Base-by-base conservation (phyloP, 2,888 invertebrate species). In the Petrophora chlorosata region DNA sequence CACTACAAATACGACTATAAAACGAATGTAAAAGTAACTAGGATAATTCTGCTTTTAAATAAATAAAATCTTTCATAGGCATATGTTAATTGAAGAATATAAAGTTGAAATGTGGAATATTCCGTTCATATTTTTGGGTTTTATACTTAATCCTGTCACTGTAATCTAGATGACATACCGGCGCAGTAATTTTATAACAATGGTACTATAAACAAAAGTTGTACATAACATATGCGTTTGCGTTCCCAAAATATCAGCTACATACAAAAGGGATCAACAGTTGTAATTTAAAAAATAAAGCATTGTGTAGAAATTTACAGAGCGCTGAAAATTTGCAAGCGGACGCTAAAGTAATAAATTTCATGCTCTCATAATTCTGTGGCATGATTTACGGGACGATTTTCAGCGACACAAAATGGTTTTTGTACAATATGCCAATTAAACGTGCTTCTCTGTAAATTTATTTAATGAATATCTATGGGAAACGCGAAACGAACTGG, bases 301-400 rank as follows among this genome's bases (percentile, higher is more conserved):
- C 74, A 73, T 78, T 75, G 72, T 74, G 70, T 76, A 76, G 73
- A 76, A 74, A 77, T 82, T 82, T 73, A 78, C 73, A 70, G 59
- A 67, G 63, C 75, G 77, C 72, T 80, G 85, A 79, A 84, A 85
- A 84, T 85, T 85, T 80, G 82, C 80, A 76, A 80, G 78, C 82
- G 82, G 78, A 83, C 71, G 78, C 75, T 67, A 70, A 70, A 59
- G 83, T 75, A 77, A 86, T 87, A 86, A 87, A 86, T 87, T 86
- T 83, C 73, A 76, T 76, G 81, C 79, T 79, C 76, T 79, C 86
- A 79, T 86, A 84, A 87, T 83, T 85, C 67, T 63, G 70, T 64
- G 72, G 73, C 72, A 70, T 85, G 83, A 87, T 86, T 86, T 85
- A 87, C 75, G 68, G 59, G 73, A 65, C 75, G 73, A 73, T 76